A percentile compares a stretch with the other conserved stretches of the same genome.
Conservation (phyloP, 2,888 invertebrate genomes). For the Ormia ochracea region DNA sequence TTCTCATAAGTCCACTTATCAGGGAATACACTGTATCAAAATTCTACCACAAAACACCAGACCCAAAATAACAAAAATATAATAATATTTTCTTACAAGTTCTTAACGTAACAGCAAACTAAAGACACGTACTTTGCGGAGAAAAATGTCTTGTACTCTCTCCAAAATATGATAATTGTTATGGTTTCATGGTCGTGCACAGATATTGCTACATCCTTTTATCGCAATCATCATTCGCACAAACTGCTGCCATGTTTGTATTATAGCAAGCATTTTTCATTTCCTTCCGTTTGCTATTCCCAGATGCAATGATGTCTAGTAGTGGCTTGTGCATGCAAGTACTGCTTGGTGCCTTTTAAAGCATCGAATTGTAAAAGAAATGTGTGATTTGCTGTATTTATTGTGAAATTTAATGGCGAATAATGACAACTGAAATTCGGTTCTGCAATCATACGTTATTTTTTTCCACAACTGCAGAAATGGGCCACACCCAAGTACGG, state of each 20-base stretch:
- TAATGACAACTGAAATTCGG: conserved; percentile 5
- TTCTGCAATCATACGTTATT: not conserved
- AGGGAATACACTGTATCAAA: no score
- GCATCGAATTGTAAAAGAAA: not conserved
- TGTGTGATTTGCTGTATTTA: conserved; percentile 11
- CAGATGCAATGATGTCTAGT: not conserved
- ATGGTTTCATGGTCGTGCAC: not conserved
- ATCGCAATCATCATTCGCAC: not conserved
- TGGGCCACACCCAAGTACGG: conserved; percentile 39
- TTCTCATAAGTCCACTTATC: no score
- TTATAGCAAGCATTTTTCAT: not conserved
- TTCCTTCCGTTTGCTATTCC: no score
- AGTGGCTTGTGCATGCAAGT: not conserved
- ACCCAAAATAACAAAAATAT: no score
- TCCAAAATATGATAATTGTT: conserved; percentile 16
- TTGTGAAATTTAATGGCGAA: not conserved
- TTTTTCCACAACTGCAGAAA: not conserved
- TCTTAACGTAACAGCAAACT: not conserved
- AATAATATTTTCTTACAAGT: no score
- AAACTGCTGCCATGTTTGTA: not conserved
- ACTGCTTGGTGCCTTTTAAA: not conserved
- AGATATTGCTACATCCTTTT: not conserved
- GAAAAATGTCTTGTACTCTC: not conserved
- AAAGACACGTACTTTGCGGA: not conserved
- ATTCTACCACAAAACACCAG: no score